phyloP scores from a whole-genome alignment of 2,797 vertebrate genomes.

The Thripadectes ignobilis region DNA sequence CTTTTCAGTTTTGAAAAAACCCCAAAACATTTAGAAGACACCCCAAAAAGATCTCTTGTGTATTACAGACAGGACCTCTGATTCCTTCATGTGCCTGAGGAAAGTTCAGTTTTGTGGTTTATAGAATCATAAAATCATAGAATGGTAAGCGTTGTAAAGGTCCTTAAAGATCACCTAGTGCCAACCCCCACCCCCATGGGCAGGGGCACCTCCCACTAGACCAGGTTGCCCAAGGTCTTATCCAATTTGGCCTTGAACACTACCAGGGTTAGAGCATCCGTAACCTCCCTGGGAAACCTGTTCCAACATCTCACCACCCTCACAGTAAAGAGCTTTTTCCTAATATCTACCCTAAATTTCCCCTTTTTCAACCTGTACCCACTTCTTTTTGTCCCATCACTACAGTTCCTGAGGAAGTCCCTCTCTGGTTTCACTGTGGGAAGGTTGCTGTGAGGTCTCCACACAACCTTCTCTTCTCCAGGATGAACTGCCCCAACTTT shows the following conservation, averaged over 20 bases:
- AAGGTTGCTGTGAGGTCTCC: not conserved
- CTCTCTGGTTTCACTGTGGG: not conserved
- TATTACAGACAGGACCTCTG: not conserved
- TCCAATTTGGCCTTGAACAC: not conserved
- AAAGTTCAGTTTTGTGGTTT: not conserved
- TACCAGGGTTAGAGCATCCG: not conserved
- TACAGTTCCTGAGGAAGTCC: not conserved
- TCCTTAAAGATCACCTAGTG: not conserved
- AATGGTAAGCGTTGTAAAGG: not conserved
- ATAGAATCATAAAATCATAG: not conserved
- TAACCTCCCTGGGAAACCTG: not conserved
- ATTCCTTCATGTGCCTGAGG: not conserved
- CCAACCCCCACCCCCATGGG: not conserved
- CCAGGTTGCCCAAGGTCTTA: not conserved
- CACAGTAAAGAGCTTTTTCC: not conserved
- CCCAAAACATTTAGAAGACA: not conserved
- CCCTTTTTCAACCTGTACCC: not conserved
- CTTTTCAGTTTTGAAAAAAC: not conserved
- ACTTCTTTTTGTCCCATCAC: not conserved
- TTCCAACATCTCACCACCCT: not conserved
- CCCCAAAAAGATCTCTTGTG: not conserved
- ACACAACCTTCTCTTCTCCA: not conserved
- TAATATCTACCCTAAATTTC: not conserved
- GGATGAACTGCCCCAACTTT: not conserved
- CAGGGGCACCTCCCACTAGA: not conserved